These are phyloP conservation scores for Calephelis nemesis DNA, from an alignment of 1,140 invertebrate species.

Conservation along the genomic window DNA sequence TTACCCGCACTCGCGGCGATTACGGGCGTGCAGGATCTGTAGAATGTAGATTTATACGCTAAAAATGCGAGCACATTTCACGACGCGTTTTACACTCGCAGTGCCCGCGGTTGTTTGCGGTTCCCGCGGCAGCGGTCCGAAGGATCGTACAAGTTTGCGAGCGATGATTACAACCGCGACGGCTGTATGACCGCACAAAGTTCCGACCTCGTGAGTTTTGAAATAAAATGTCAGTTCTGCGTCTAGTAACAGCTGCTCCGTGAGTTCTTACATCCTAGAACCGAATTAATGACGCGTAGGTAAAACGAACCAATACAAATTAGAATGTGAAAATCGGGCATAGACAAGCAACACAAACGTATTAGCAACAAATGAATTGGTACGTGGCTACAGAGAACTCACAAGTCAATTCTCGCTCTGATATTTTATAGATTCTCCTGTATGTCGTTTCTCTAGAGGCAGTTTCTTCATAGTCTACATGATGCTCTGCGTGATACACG, in stretches of 20 bases:
- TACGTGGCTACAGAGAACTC: slow-evolving; percentile 82
- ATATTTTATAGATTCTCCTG: slow-evolving; percentile 99
- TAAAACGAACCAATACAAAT: slow-evolving; percentile 52
- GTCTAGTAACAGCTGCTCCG: too few species aligned
- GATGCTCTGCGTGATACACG: slow-evolving; percentile 99
- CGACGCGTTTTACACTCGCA: too few species aligned
- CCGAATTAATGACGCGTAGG: slow-evolving; percentile 51
- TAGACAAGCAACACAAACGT: slow-evolving; percentile 79
- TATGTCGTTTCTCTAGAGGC: slow-evolving; percentile 94
- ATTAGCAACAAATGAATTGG: slow-evolving; percentile 80
- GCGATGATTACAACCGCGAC: too few species aligned
- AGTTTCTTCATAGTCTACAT: slow-evolving; percentile 99
- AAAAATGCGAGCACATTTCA: too few species aligned
- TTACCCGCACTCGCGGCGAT: too few species aligned
- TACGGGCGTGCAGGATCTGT: too few species aligned
- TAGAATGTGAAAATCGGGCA: slow-evolving; percentile 39
- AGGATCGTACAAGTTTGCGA: too few species aligned
- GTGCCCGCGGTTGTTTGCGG: too few species aligned
- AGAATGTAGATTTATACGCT: too few species aligned
- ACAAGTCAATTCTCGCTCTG: slow-evolving; percentile 99
- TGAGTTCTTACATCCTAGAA: slow-evolving; percentile 55
- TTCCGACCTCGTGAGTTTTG: slow-evolving; percentile 47
- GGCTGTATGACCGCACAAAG: slow-evolving; percentile 47
- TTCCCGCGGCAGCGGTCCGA: too few species aligned
- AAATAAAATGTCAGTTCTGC: too few species aligned